Base-by-base conservation (phyloP, 2,888 invertebrate species). In the Ophion ventricosus region DNA sequence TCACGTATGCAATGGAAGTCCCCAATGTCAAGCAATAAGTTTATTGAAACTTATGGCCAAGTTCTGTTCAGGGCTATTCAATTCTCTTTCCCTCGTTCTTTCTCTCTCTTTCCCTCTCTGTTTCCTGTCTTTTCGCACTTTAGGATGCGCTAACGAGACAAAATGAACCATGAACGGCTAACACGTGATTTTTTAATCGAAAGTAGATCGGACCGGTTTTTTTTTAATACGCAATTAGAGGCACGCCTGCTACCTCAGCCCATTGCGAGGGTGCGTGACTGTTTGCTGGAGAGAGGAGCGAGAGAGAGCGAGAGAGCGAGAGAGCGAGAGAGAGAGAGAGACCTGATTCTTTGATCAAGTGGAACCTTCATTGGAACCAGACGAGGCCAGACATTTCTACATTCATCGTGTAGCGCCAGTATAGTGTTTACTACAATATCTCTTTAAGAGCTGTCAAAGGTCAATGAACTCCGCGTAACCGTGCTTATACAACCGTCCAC, bases 321-420 rank as follows among this genome's bases (percentile, higher is more conserved):
- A 59, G 40, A 67, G 59, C 57, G 4, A 66, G 57, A 59, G 8
- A 43, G 17, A 40, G 25, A 56, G 14, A 61, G 29, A 11, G 35
- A n/a, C 7, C 35, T 73, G 61, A 66, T 67, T 59, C 57, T 77
- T 26, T 57, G 57, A 70, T 63, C 78, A 82, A 84, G 84, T 82
- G 82, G 64, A 63, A 74, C 74, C 79, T 79, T 79, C 40, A 75
- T 82, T 79, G 82, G 79, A 80, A 80, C 76, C 77, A 73, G 80
- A 84, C 80, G 25, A 63, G 75, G 79, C 82, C 75, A 75, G 82
- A 79, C 73, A 64, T 49, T 76, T 56, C 20, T 26, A 49, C 23
- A 25, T 11, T 23, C 35, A 64, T 56, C n/a, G 69, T 23, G 26
- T 72, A 35, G 57, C 56, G 23, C 66, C 57, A 14, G 49, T 49